phyloP scores from a whole-genome alignment of 2,888 invertebrate species.

The Drosophila cognata region DNA sequence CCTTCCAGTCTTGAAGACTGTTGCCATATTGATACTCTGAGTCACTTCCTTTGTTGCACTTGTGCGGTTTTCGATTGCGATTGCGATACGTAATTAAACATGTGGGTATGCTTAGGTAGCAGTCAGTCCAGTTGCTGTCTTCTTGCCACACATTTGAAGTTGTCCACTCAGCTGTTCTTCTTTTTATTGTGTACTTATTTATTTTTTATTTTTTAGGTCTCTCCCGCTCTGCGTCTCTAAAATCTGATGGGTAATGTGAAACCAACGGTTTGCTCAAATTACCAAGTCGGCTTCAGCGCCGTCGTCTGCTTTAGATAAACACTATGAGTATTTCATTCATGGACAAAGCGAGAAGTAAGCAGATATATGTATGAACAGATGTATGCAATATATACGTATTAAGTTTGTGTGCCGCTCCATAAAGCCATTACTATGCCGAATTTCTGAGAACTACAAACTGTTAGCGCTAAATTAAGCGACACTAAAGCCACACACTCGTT shows the following conservation, averaged over 20 bases:
- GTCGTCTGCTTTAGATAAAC: constrained; percentile 52
- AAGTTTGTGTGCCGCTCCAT: constrained; percentile 49
- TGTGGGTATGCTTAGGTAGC: constrained; percentile 32
- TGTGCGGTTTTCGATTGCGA: constrained; percentile 64
- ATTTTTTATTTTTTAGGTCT: not conserved
- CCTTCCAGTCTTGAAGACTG: constrained; percentile 5
- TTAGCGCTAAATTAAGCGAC: constrained; percentile 62
- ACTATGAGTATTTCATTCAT: constrained; percentile 55
- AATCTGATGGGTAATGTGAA: constrained; percentile 48
- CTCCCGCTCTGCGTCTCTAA: not conserved
- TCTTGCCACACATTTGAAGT: constrained; percentile 47
- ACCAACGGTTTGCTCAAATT: constrained; percentile 60
- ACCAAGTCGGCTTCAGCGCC: constrained; percentile 52
- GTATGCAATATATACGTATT: constrained; percentile 1
- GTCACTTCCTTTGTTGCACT: constrained; percentile 74
- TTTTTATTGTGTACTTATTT: not conserved
- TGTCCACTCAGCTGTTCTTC: constrained; percentile 75
- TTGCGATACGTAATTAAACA: constrained; percentile 38
- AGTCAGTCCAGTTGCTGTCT: not conserved
- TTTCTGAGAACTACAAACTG: constrained; percentile 62
- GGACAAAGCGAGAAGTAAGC: constrained; percentile 21
- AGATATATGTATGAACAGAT: constrained; percentile 11
- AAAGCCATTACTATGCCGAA: constrained; percentile 74
- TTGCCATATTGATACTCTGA: constrained; percentile 49
- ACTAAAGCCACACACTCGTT: constrained; percentile 15